Percentiles rank a stretch among this genome's conserved stretches.
These are phyloP conservation scores for Syndactyla subalaris DNA, from an alignment of 2,797 vertebrate species.

Conservation along the genomic window DNA sequence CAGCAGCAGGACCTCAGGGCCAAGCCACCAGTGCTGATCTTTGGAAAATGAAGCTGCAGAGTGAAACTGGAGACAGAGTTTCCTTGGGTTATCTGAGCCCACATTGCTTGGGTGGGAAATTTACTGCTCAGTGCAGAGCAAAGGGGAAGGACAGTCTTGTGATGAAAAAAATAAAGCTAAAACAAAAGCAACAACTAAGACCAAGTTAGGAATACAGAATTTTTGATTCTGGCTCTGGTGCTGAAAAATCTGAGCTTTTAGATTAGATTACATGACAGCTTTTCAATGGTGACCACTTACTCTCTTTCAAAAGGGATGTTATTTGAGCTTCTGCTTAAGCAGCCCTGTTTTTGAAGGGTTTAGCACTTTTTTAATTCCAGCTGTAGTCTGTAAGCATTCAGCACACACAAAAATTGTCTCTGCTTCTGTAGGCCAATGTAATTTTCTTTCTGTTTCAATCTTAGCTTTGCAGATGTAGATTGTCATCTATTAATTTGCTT, in stretches of 20 bases:
- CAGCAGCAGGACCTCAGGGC: background rate
- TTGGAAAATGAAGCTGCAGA: background rate
- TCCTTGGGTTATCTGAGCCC: slow-evolving; percentile 31
- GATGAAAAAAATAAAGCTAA: background rate
- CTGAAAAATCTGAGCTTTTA: background rate
- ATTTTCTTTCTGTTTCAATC: background rate
- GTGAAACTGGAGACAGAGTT: slow-evolving; percentile 17
- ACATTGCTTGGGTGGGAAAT: background rate
- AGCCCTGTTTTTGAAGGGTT: background rate
- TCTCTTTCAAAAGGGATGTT: background rate
- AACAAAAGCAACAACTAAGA: background rate
- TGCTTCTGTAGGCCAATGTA: background rate
- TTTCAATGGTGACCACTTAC: background rate
- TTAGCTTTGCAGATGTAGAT: background rate
- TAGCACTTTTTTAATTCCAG: background rate
- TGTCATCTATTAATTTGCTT: background rate
- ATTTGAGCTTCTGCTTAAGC: background rate
- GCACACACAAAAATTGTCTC: background rate
- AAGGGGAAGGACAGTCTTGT: background rate
- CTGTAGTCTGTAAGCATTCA: background rate
- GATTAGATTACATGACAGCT: background rate
- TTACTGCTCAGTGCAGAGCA: background rate
- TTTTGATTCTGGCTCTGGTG: background rate
- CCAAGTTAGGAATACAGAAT: background rate
- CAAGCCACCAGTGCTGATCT: background rate